phyloP scores from a whole-genome alignment of 2,797 vertebrate genomes.

The Sylvilagus floridanus region DNA sequence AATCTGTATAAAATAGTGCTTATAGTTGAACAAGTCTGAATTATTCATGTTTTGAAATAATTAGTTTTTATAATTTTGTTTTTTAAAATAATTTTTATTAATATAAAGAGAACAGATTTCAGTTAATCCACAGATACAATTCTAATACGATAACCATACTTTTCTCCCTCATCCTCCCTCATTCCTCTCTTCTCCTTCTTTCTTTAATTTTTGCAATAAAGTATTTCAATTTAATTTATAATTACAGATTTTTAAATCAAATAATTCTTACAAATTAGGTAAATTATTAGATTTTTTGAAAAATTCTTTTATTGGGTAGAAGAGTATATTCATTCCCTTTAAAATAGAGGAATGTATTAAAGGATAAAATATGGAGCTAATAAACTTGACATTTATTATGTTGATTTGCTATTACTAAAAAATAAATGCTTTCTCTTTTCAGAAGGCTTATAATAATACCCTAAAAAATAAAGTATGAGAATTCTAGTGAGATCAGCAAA shows the following conservation, averaged over 20 bases:
- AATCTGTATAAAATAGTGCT: background rate
- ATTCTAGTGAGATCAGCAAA: conserved; percentile 42
- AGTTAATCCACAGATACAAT: too few species aligned
- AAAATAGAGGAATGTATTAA: conserved; percentile 22
- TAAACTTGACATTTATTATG: background rate
- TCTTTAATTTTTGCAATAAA: background rate
- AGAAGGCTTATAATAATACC: background rate
- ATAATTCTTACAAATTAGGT: background rate
- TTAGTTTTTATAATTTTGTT: too few species aligned
- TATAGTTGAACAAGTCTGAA: too few species aligned
- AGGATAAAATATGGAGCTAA: background rate
- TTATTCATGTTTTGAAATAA: too few species aligned
- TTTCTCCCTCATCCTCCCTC: too few species aligned
- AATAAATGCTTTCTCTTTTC: conserved; percentile 25
- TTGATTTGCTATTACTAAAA: conserved; percentile 8
- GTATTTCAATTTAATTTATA: too few species aligned
- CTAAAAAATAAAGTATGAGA: background rate
- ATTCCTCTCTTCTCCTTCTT: too few species aligned
- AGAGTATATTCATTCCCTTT: background rate
- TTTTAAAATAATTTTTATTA: too few species aligned
- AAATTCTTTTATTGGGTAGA: background rate
- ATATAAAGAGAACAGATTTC: too few species aligned
- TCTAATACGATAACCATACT: too few species aligned
- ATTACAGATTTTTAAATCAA: background rate
- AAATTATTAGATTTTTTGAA: background rate